Conservation (phyloP, 2,888 invertebrate genomes). For the Argyra leucocephala region DNA sequence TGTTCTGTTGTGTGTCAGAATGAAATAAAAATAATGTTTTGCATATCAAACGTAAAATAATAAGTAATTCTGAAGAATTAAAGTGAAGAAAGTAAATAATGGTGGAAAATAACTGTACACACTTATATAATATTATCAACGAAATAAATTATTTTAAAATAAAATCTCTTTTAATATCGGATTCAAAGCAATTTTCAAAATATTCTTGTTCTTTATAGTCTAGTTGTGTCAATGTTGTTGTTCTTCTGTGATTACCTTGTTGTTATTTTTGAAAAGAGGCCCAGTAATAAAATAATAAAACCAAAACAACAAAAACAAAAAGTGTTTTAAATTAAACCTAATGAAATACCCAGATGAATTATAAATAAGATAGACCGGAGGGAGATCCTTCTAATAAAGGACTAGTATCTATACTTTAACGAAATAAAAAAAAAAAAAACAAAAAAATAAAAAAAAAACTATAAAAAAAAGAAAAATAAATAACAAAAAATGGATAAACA, state of each 20-base stretch:
- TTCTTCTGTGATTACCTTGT: not conserved
- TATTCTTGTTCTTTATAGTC: not conserved
- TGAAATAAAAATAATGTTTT: not conserved
- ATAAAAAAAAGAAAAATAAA: too few relatives aligned
- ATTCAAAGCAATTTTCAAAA: not conserved
- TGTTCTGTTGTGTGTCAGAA: too few relatives aligned
- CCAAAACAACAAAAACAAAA: constrained; percentile 27
- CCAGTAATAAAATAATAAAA: not conserved
- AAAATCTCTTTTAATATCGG: too few relatives aligned
- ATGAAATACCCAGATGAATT: constrained; percentile 31
- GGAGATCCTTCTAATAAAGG: constrained; percentile 14
- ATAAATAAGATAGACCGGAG: constrained; percentile 27
- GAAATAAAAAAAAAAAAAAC: too few relatives aligned
- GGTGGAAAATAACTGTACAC: too few relatives aligned
- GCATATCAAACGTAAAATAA: constrained; percentile 2
- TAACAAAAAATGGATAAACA: not conserved
- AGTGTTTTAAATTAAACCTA: constrained; percentile 31
- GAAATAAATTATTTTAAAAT: too few relatives aligned
- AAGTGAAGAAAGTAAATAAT: too few relatives aligned
- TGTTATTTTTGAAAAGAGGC: constrained; percentile 7
- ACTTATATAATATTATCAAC: too few relatives aligned
- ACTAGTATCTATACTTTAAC: too few relatives aligned
- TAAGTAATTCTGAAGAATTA: not conserved
- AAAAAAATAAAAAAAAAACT: too few relatives aligned
- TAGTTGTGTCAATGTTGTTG: not conserved